A percentile compares a stretch with the other conserved stretches of the same genome.
Evolutionary conservation across 2,888 invertebrate genomes (phyloP).

Genomic region (Esperia sulphurella): DNA sequence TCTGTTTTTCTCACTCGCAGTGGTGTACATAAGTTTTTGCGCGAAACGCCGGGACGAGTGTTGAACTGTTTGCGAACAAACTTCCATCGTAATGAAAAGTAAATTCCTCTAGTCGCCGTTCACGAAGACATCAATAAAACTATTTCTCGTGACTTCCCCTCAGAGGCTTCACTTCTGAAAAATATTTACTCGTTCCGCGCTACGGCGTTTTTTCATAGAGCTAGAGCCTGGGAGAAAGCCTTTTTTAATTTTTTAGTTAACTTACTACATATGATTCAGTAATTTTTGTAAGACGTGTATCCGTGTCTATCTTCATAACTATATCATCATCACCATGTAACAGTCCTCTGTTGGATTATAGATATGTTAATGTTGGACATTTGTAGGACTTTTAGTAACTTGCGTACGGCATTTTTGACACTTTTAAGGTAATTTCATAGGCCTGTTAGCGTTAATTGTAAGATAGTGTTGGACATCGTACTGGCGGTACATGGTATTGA

Average conservation of each 20-base stretch:
- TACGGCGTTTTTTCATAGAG: constrained; percentile 18
- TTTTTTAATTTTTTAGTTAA: background rate
- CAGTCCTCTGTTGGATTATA: too few species aligned
- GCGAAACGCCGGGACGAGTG: constrained; percentile 34
- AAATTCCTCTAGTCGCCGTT: constrained; percentile 49
- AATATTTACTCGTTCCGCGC: constrained; percentile 54
- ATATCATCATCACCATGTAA: too few species aligned
- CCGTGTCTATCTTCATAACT: too few species aligned
- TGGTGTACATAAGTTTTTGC: constrained; percentile 22
- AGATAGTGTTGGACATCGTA: too few species aligned
- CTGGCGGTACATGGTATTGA: too few species aligned
- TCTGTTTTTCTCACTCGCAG: constrained; percentile 10
- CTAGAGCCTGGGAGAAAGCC: background rate
- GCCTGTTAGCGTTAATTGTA: too few species aligned
- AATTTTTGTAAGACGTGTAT: too few species aligned
- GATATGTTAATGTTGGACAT: too few species aligned
- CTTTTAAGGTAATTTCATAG: too few species aligned
- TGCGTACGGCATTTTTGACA: too few species aligned
- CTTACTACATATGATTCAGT: too few species aligned
- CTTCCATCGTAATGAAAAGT: constrained; percentile 71
- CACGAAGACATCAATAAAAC: constrained; percentile 63
- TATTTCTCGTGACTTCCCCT: constrained; percentile 46
- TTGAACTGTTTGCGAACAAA: constrained; percentile 65
- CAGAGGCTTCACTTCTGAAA: constrained; percentile 41
- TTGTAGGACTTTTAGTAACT: too few species aligned